phyloP scores from a whole-genome alignment of 2,888 invertebrate genomes.

The Macropis europaea region DNA sequence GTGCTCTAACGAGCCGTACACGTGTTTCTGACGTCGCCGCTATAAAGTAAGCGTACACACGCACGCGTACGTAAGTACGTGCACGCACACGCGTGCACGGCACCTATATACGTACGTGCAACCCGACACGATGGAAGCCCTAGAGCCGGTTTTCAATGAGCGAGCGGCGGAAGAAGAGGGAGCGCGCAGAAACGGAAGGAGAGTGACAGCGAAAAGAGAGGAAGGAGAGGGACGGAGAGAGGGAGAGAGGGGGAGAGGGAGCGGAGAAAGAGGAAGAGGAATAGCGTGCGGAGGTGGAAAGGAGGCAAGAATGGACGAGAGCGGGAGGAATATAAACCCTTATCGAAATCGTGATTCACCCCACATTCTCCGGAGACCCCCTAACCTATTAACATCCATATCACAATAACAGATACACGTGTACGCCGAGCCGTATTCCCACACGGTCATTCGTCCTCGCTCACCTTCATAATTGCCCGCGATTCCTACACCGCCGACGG shows the following conservation, averaged over 20 bases:
- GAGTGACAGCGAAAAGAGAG: slow-evolving; percentile 20
- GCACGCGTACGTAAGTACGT: slow-evolving; percentile 25
- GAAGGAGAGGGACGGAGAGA: slow-evolving; percentile 7
- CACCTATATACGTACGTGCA: slow-evolving; percentile 39
- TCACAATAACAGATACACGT: slow-evolving; percentile 75
- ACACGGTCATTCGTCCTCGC: slow-evolving; percentile 48
- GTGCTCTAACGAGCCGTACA: slow-evolving; percentile 68
- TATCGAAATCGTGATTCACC: slow-evolving; percentile 77
- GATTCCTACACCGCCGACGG: slow-evolving; percentile 17
- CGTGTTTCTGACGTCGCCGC: slow-evolving; percentile 69
- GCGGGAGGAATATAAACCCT: slow-evolving; percentile 72
- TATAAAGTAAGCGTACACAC: slow-evolving; percentile 60
- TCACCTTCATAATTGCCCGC: slow-evolving; percentile 49
- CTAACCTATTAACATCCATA: slow-evolving; percentile 79
- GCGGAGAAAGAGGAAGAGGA: slow-evolving; percentile 16
- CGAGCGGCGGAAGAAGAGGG: slow-evolving; percentile 57
- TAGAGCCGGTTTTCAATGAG: slow-evolving; percentile 70
- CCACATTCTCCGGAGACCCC: slow-evolving; percentile 76
- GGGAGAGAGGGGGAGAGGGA: not conserved
- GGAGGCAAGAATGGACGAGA: slow-evolving; percentile 50
- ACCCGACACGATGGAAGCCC: slow-evolving; percentile 55
- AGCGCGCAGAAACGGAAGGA: slow-evolving; percentile 43
- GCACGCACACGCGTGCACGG: slow-evolving; percentile 37
- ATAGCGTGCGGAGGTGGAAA: slow-evolving; percentile 32
- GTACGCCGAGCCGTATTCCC: slow-evolving; percentile 59